Evolutionary conservation across 2,113 vertebrate genomes (phyloP).

Genomic region (Ibidorhyncha struthersii): DNA sequence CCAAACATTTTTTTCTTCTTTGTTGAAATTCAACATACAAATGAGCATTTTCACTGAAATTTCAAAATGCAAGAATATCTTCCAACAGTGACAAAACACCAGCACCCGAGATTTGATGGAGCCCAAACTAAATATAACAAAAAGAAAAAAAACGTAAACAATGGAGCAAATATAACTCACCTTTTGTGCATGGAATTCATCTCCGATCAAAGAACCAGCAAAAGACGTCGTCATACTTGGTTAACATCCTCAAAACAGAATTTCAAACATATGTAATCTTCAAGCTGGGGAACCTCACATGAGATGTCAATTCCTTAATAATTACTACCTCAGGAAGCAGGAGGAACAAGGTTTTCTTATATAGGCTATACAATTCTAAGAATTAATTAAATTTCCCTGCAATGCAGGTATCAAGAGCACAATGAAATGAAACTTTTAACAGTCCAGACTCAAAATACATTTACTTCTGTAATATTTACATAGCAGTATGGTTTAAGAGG

Average conservation of each 20-base stretch:
- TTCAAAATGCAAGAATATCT: not conserved
- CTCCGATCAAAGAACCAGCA: not conserved
- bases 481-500: not conserved
- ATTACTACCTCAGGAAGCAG: not conserved
- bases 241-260: not conserved
- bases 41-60: not conserved
- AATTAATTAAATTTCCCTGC: not conserved
- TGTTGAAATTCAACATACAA: not conserved
- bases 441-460: not conserved
- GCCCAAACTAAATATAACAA: not conserved
- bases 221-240: not conserved
- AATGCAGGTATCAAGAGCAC: not conserved
- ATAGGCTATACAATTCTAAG: not conserved
- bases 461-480: not conserved
- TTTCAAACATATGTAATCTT: not conserved
- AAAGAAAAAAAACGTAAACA: not conserved
- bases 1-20: not conserved
- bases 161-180: not conserved
- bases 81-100: not conserved
- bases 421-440: not conserved
- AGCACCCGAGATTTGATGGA: not conserved
- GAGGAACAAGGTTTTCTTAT: not conserved
- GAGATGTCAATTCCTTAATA: not conserved
- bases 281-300: not conserved
- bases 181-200: not conserved